Base-by-base conservation (phyloP, 2,797 vertebrate species). In the Pampus argenteus region DNA sequence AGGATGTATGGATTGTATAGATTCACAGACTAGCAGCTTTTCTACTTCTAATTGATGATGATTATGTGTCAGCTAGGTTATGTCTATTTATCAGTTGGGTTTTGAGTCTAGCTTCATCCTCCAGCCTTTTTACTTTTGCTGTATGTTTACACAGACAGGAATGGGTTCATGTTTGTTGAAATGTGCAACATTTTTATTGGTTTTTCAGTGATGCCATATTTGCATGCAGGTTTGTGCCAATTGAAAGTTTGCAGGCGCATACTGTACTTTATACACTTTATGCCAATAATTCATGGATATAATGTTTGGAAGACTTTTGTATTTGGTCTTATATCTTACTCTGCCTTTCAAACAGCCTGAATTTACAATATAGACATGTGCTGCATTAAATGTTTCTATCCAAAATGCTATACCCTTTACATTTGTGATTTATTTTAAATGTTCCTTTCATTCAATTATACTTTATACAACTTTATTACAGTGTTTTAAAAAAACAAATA, bases 171-270 rank as follows among this genome's bases (percentile, higher is more conserved):
- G 61, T 71, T 82, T 83, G 77, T 81, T 77, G n/a, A 63, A 71
- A 80, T 74, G 79, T 89, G 71, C 66, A 67, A 69, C 83, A 71
- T 82, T 81, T 82, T 86, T 73, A 86, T 63, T 74, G 36, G 66
- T 66, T 90, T 90, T 75, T 49, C 17, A 63, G 13, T 78, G 66
- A 80, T 71, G 51, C 31, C 66, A 86, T 75, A 86, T 89, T 84
- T 92, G 93, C 93, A 94, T 93, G 92, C 84, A 68, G 57, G 72
- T 86, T 50, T 94, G 95, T 97, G 93, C 95, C 95, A 95, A 94
- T 63, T 71, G 94, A 92, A 89, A 90, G 95, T 69, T 94, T 86
- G 20, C 66, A 95, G 95, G 92, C 95, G 94, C 93, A 94, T 95
- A 92, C 13, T 40, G 38, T 40, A 40, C 91, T n/a, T n/a, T n/a